Percentiles rank a stretch among this genome's conserved stretches.
Conservation (phyloP, 2,113 vertebrate genomes). For the Pterophyllum scalare region DNA sequence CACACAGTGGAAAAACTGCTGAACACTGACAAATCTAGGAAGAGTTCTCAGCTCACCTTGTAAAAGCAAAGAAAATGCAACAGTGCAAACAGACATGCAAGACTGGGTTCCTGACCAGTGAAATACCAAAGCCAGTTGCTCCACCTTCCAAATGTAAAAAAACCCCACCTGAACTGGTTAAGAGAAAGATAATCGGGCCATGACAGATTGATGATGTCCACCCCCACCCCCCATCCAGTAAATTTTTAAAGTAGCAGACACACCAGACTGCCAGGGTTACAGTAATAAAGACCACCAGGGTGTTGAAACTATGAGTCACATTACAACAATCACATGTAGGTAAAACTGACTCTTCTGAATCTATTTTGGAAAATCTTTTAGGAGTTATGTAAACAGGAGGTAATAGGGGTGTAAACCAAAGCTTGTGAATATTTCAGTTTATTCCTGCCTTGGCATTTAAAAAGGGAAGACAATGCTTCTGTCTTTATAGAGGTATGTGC, state of each 20-base stretch:
- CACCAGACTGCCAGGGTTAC: neutral
- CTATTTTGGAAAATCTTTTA: neutral
- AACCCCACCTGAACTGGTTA: neutral
- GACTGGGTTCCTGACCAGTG: neutral
- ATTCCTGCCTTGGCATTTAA: neutral
- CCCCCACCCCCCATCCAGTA: neutral
- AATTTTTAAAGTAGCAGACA: neutral
- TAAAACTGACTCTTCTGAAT: neutral
- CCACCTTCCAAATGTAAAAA: neutral
- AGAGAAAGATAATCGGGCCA: constrained; percentile 10
- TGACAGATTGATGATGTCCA: constrained; percentile 16
- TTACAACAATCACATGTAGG: neutral
- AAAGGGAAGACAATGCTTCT: neutral
- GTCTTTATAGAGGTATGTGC: neutral
- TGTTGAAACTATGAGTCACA: too few species aligned
- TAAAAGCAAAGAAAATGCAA: neutral
- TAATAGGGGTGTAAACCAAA: neutral
- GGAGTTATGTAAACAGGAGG: constrained; percentile 2
- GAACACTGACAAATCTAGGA: constrained; percentile 44
- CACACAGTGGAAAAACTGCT: constrained; percentile 41
- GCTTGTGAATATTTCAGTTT: neutral
- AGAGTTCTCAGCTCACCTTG: constrained; percentile 36
- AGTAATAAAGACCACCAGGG: neutral
- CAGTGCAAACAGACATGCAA: neutral
- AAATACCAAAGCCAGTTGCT: neutral